Base-by-base conservation (phyloP, 2,797 vertebrate genomes). In the Tolypeutes matacus region DNA sequence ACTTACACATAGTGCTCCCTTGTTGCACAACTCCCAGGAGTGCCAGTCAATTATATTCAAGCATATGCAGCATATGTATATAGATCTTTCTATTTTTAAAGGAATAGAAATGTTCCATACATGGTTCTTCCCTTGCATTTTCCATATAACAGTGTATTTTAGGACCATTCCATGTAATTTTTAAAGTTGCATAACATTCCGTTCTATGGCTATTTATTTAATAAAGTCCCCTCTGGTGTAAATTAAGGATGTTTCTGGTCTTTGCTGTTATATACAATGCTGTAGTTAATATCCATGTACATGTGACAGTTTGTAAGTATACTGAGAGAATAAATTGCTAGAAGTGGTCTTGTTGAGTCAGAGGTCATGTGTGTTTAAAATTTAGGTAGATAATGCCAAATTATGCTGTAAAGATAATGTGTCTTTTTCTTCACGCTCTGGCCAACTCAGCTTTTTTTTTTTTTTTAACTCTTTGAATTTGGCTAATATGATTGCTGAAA, bases 381-480 rank as follows among this genome's bases (percentile, higher is more conserved):
- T 53, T 51, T 62, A 75, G 73, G 36, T 69, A 51, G 62, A 49
- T 58, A 65, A 75, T 53, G 51, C 49, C 64, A 81, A 64, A 29
- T n/a, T 25, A 34, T 29, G 3, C 29, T 31, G 13, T 64, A 29
- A 62, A 62, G 60, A 14, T 29, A 18, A 81, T 58, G 31, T 13
- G 75, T 15, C 34, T 27, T 51, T 58, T 90, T 72, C 62, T 13
- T 64, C 12, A 11, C 20, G 5, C 27, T 65, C n/a, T 84, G 78
- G 49, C 39, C 20, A 81, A 39, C 10, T 25, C 65, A 39, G 34
- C 39, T 39, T 39, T 39, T 39, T 39, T 39, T 39, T 39, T 39
- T 76, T 93, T 91, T 91, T 51, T 85, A 9, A 72, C 83, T 80
- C 62, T 58, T 87, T 85, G 83, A 91, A 88, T 86, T 91, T 93